Evolutionary conservation across 2,113 vertebrate species (phyloP).

Genomic region (Riparia riparia): DNA sequence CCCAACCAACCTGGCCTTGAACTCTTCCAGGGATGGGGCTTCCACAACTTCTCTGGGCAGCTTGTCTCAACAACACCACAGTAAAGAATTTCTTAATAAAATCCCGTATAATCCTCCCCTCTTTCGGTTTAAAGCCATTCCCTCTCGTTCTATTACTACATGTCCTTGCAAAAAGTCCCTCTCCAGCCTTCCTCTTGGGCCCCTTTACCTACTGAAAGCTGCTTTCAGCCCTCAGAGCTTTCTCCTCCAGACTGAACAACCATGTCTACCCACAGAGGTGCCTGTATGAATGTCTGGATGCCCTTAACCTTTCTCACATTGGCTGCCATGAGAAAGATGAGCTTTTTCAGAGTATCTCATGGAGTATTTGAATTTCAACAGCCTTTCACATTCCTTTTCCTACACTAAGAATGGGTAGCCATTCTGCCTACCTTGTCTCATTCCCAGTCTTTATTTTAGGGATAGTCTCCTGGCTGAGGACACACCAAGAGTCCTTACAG

Average conservation of each 20-base stretch:
- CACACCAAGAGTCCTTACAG: not conserved
- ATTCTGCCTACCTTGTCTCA: not conserved
- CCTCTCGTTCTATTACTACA: not conserved
- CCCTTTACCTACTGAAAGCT: not conserved
- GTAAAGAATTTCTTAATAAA: not conserved
- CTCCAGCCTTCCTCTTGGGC: not conserved
- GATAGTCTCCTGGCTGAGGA: not conserved
- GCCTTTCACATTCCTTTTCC: not conserved
- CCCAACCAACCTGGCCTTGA: not conserved
- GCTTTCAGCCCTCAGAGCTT: not conserved
- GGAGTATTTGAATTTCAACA: not conserved
- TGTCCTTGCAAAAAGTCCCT: not conserved
- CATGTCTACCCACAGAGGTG: accelerated
- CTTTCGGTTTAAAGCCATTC: not conserved
- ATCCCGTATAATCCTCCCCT: not conserved
- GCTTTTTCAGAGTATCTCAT: not conserved
- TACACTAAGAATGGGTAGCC: not conserved
- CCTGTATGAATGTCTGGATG: not conserved
- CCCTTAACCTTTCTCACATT: not conserved
- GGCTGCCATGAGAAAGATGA: not conserved
- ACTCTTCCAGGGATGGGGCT: not conserved
- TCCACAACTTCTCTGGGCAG: not conserved
- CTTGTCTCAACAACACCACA: not conserved
- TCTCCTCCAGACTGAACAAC: not conserved
- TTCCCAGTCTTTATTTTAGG: not conserved